A percentile compares a stretch with the other conserved stretches of the same genome.
phyloP scores from a whole-genome alignment of 2,888 invertebrate species.

The Drosophila ochracea region DNA sequence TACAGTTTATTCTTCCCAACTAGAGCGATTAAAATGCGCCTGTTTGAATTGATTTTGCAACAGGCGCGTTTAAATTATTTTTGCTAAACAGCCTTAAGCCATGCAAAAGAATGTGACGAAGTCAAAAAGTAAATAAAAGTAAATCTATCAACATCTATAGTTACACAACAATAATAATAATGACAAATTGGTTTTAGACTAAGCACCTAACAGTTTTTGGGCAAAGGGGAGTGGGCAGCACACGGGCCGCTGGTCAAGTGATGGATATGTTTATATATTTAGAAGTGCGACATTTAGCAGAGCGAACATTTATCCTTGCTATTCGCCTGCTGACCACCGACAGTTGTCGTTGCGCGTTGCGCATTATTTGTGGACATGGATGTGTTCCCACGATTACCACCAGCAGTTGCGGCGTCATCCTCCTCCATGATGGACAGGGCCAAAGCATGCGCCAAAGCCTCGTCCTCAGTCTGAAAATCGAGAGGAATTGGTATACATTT shows the following conservation, averaged over 20 bases:
- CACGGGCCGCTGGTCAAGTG: slow-evolving; percentile 60
- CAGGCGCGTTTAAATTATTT: slow-evolving; percentile 56
- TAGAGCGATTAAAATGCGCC: slow-evolving; percentile 49
- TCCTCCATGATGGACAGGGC: slow-evolving; percentile 89
- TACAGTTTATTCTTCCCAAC: slow-evolving; percentile 53
- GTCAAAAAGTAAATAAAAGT: slow-evolving; percentile 62
- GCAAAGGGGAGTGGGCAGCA: slow-evolving; percentile 30
- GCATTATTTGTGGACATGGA: slow-evolving; percentile 34
- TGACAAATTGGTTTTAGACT: slow-evolving; percentile 40
- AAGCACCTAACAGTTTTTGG: slow-evolving; percentile 33
- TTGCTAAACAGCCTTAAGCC: slow-evolving; percentile 65
- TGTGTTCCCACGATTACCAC: slow-evolving; percentile 65
- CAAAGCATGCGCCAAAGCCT: slow-evolving; percentile 94
- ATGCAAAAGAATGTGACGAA: slow-evolving; percentile 72
- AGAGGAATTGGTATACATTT: neutral
- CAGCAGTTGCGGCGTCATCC: slow-evolving; percentile 85
- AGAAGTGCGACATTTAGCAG: slow-evolving; percentile 68
- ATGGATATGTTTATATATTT: slow-evolving; percentile 45
- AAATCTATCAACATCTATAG: slow-evolving; percentile 65
- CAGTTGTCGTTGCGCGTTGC: slow-evolving; percentile 69
- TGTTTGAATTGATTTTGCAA: slow-evolving; percentile 9
- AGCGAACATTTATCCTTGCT: slow-evolving; percentile 83
- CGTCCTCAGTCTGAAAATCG: slow-evolving; percentile 91
- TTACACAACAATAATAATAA: slow-evolving; percentile 36
- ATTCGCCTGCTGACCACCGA: slow-evolving; percentile 77